Evolutionary conservation across 1,140 invertebrate genomes (phyloP).

Genomic region (Apolygus lucorum): DNA sequence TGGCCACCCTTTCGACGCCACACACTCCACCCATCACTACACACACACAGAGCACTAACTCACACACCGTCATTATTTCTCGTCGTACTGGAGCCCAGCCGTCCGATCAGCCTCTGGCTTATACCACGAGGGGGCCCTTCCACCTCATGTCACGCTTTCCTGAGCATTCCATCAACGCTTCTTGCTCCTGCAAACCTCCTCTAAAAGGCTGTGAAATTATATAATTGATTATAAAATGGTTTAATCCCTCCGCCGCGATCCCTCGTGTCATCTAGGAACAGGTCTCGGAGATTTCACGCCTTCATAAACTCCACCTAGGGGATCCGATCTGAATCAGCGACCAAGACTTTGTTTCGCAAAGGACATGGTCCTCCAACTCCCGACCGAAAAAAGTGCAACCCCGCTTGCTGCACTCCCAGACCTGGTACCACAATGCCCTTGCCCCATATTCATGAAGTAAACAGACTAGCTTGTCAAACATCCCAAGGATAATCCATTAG

Average conservation of each 20-base stretch:
- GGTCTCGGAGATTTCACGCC: not conserved
- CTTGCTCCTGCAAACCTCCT: not conserved
- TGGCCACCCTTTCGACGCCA: conserved; percentile 1
- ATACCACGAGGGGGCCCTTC: conserved; percentile 10
- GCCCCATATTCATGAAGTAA: too few relatives aligned
- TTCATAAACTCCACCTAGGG: too few relatives aligned
- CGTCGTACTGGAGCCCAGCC: conserved; percentile 13
- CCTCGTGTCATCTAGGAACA: not conserved
- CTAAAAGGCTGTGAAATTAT: not conserved
- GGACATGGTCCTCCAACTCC: too few relatives aligned
- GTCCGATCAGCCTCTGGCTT: conserved; percentile 11
- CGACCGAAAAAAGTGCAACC: too few relatives aligned
- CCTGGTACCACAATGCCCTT: too few relatives aligned
- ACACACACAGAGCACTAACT: too few relatives aligned
- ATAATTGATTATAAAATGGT: not conserved
- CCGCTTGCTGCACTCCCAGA: too few relatives aligned
- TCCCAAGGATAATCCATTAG: too few relatives aligned
- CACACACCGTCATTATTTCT: conserved; percentile 17
- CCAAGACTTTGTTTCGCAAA: too few relatives aligned
- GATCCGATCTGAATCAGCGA: too few relatives aligned
- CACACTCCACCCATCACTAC: not conserved
- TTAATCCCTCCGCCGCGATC: not conserved
- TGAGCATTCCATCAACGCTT: conserved; percentile 16
- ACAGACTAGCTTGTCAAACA: too few relatives aligned
- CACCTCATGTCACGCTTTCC: conserved; percentile 26